These are phyloP conservation scores for Onychomys torridus DNA, from an alignment of 2,797 vertebrate genomes.

Conservation along the genomic window DNA sequence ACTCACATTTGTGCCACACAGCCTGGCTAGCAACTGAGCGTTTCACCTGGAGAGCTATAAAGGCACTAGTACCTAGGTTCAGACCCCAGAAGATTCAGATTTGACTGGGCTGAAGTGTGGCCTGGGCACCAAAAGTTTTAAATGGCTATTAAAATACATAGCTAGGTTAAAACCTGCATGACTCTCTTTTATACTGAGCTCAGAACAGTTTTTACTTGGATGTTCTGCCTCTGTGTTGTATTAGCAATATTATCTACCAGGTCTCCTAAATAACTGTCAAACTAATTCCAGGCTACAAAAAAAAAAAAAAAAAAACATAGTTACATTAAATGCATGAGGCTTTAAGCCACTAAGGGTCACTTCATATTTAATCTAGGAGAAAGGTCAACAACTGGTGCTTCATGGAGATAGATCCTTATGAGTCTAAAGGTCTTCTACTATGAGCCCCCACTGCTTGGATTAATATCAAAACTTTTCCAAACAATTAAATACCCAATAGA, in stretches of 20 bases:
- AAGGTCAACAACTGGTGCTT: constrained; percentile 3
- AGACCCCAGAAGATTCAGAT: constrained; percentile 31
- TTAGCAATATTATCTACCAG: constrained; percentile 17
- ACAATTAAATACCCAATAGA: constrained; percentile 52
- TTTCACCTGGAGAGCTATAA: constrained; percentile 50
- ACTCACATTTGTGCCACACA: neutral
- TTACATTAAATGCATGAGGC: neutral
- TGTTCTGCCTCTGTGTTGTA: constrained; percentile 36
- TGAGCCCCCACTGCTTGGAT: neutral
- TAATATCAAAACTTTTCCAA: constrained; percentile 56
- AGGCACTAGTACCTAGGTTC: neutral
- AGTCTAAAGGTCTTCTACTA: neutral
- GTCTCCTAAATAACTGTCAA: constrained; percentile 51
- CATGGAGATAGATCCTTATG: neutral
- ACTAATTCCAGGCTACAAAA: constrained; percentile 48
- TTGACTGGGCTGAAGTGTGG: neutral
- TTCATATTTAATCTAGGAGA: constrained; percentile 50
- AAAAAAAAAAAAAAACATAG: constrained; percentile 37
- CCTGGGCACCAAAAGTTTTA: neutral
- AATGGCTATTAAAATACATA: constrained; percentile 40
- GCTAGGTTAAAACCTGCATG: constrained; percentile 11
- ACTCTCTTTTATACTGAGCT: constrained; percentile 20
- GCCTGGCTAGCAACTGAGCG: neutral
- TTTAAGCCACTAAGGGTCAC: neutral
- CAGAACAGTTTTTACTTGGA: constrained; percentile 44